Percentiles rank a stretch among this genome's conserved stretches.
phyloP scores from a whole-genome alignment of 2,113 vertebrate species.

The Cariama cristata region DNA sequence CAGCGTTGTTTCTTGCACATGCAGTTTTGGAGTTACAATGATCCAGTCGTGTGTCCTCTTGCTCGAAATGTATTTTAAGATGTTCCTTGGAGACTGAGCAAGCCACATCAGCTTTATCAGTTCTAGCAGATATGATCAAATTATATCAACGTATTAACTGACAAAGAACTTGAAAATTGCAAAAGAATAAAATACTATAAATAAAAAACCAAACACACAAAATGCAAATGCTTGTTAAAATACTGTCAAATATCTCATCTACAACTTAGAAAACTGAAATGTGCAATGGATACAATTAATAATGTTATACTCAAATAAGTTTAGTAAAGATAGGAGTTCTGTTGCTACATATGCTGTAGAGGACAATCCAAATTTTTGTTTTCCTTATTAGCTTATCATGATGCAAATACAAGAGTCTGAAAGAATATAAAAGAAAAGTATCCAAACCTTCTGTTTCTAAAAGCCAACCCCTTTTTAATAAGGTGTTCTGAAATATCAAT shows the following conservation, averaged over 20 bases:
- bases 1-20: background rate
- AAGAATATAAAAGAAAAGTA: background rate
- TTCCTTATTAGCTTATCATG: background rate
- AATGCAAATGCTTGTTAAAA: background rate
- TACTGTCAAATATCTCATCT: background rate
- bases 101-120: background rate
- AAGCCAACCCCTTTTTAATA: slow-evolving; percentile 86
- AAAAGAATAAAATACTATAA: background rate
- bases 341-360: background rate
- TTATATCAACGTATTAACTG: background rate
- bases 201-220: background rate
- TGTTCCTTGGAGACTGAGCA: background rate
- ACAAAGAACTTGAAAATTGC: background rate
- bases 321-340: background rate
- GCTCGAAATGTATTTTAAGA: background rate
- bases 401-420: background rate
- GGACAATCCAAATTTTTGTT: background rate
- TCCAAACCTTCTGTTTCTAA: slow-evolving; percentile 81
- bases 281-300: background rate
- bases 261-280: background rate
- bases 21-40: background rate
- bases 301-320: background rate
- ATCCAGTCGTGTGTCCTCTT: background rate
- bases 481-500: slow-evolving; percentile 87
- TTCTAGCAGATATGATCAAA: slow-evolving; percentile 60